These are phyloP conservation scores for Lucilia sericata DNA, from an alignment of 1,140 invertebrate species.

Conservation along the genomic window DNA sequence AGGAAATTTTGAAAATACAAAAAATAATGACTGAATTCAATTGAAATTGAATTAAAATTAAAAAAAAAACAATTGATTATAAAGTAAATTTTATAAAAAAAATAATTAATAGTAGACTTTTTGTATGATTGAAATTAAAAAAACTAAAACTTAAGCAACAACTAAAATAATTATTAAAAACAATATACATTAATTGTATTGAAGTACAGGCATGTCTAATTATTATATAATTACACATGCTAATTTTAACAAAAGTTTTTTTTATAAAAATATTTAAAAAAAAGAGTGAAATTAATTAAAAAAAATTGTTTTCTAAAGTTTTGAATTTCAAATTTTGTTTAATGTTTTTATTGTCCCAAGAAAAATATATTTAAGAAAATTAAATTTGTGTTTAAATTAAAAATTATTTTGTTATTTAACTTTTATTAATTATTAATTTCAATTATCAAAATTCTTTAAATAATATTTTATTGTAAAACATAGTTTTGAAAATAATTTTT, in stretches of 20 bases:
- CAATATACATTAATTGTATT: background rate
- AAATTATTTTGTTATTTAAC: no score
- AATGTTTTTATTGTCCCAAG: no score
- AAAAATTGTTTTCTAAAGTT: no score
- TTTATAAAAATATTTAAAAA: no score
- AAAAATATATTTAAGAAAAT: no score
- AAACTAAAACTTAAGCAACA: background rate
- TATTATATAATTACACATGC: slow-evolving; percentile 31
- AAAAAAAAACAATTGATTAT: slow-evolving; percentile 17
- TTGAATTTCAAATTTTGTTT: no score
- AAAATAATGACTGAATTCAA: slow-evolving; percentile 42
- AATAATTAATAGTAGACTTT: slow-evolving; percentile 17
- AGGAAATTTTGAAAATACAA: slow-evolving; percentile 9
- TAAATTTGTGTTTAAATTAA: no score
- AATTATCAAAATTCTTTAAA: no score
- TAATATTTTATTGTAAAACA: no score
- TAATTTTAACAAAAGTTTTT: background rate
- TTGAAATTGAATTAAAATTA: slow-evolving; percentile 40
- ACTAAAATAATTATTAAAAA: background rate
- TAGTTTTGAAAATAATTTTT: no score
- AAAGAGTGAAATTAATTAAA: no score
- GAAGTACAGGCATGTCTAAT: background rate
- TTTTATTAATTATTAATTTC: no score
- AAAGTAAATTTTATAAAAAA: slow-evolving; percentile 38
- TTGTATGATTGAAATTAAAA: slow-evolving; percentile 10